Percentiles rank a stretch among this genome's conserved stretches.
phyloP scores from a whole-genome alignment of 2,888 invertebrate species.

The Athetis lepigone region DNA sequence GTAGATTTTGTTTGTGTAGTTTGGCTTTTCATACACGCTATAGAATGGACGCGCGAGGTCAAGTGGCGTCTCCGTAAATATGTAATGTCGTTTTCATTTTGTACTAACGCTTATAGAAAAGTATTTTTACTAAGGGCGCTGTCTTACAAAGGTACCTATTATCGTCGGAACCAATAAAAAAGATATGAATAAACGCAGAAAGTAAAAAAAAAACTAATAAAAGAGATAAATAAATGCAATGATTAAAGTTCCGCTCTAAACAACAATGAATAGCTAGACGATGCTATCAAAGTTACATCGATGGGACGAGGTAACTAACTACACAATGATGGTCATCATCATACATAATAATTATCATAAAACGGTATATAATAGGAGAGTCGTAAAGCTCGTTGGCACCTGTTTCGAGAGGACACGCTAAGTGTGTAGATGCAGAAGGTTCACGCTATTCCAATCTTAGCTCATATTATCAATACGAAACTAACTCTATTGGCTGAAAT shows the following conservation, averaged over 20 bases:
- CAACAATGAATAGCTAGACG: slow-evolving; percentile 5
- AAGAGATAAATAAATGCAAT: too few relatives aligned
- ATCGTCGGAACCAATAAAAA: neutral
- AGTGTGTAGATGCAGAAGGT: slow-evolving; percentile 3
- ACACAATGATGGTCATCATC: slow-evolving; percentile 6
- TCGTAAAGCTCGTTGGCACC: slow-evolving; percentile 44
- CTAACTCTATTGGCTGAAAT: too few relatives aligned
- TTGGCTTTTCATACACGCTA: too few relatives aligned
- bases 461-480: too few relatives aligned
- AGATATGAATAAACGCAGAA: neutral
- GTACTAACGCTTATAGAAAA: too few relatives aligned
- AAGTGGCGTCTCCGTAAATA: too few relatives aligned
- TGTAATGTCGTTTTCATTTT: too few relatives aligned
- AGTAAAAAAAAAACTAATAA: too few relatives aligned
- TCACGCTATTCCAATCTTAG: neutral
- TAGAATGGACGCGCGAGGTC: too few relatives aligned
- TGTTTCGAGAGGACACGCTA: slow-evolving; percentile 9
- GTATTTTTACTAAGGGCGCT: too few relatives aligned
- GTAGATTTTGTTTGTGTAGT: too few relatives aligned
- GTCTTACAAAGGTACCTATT: too few relatives aligned
- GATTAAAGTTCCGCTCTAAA: slow-evolving; percentile 7
- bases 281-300: slow-evolving; percentile 17
- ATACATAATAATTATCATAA: slow-evolving; percentile 27
- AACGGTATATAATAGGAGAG: slow-evolving; percentile 13
- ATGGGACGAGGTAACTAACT: slow-evolving; percentile 26